Evolutionary conservation across 1,140 invertebrate genomes (phyloP).

Genomic region (Sarcophaga peregrina): DNA sequence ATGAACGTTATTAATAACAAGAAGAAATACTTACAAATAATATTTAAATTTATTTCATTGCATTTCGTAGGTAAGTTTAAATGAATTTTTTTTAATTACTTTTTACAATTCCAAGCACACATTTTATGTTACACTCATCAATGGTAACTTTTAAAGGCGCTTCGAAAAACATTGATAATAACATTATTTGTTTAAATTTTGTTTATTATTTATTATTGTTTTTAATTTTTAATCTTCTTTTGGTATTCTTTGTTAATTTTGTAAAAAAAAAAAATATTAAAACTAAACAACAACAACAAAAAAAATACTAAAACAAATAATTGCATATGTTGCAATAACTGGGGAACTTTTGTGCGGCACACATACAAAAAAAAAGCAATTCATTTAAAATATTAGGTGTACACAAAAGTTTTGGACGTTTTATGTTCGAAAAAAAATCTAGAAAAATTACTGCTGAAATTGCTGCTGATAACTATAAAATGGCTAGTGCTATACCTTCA

Average conservation of each 20-base stretch:
- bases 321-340: neutral
- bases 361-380: neutral
- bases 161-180: neutral
- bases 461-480: no score
- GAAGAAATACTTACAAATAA: no score
- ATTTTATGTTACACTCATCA: slow-evolving; percentile 21
- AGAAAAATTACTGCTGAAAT: no score
- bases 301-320: neutral
- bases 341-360: no score
- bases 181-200: no score
- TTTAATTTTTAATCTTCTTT: neutral
- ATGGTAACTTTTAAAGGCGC: neutral
- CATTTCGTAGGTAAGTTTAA: no score
- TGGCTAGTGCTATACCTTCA: no score
- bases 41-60: no score
- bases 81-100: neutral
- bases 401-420: neutral
- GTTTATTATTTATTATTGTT: no score
- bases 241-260: neutral
- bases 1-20: no score
- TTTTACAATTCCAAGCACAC: neutral
- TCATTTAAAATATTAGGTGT: neutral
- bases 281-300: neutral
- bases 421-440: neutral
- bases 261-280: neutral